Conservation (phyloP, 2,113 vertebrate species). For the Larimichthys crocea region DNA sequence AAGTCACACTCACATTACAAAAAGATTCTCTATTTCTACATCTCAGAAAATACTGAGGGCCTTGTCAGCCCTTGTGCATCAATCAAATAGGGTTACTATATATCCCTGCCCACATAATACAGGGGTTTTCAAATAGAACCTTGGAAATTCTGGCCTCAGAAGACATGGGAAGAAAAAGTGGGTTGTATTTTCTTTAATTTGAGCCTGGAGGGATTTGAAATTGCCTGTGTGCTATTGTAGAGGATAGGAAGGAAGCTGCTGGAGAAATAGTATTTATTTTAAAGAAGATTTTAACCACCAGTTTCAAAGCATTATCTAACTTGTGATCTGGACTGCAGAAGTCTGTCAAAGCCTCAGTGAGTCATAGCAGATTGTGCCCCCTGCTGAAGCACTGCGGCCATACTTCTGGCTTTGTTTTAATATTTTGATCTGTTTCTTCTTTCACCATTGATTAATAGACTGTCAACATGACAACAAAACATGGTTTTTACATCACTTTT, state of each 20-base stretch:
- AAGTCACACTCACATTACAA: slow-evolving; percentile 2
- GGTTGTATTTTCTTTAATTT: slow-evolving; percentile 60
- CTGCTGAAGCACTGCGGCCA: slow-evolving; percentile 6
- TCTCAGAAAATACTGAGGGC: slow-evolving; percentile 10
- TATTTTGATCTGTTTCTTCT: not conserved
- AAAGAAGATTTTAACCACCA: slow-evolving; percentile 40
- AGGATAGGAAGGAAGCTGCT: slow-evolving; percentile 48
- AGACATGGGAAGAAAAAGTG: slow-evolving; percentile 35
- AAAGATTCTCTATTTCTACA: not conserved
- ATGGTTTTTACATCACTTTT: not conserved
- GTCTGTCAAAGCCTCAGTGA: slow-evolving; percentile 17
- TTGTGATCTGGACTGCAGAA: slow-evolving; percentile 20
- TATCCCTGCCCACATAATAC: slow-evolving; percentile 58
- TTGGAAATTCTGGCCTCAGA: slow-evolving; percentile 50
- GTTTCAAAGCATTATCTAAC: slow-evolving; percentile 35
- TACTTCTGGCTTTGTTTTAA: slow-evolving; percentile 18
- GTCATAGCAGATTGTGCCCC: slow-evolving; percentile 8
- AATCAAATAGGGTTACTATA: slow-evolving; percentile 47
- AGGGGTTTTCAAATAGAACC: slow-evolving; percentile 59
- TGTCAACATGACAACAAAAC: not conserved
- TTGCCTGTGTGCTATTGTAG: slow-evolving; percentile 34
- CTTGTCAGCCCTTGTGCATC: slow-evolving; percentile 38
- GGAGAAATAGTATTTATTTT: slow-evolving; percentile 47
- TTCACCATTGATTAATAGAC: not conserved
- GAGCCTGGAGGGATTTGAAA: slow-evolving; percentile 51